Conservation (phyloP, 2,888 invertebrate species). For the Rosalia funebris region DNA sequence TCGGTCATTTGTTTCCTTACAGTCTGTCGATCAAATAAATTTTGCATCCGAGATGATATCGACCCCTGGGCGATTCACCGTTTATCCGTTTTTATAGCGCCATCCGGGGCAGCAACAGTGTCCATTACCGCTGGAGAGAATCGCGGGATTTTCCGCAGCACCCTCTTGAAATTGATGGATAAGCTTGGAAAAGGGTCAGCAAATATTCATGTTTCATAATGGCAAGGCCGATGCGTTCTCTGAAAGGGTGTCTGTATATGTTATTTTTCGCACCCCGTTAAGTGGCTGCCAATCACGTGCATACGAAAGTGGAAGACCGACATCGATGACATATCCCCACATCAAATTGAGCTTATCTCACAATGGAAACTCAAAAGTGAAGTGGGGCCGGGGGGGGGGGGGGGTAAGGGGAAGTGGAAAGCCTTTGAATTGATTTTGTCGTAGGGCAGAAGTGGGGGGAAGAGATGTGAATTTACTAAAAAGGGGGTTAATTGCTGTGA, state of each 20-base stretch:
- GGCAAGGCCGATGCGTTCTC: constrained; percentile 36
- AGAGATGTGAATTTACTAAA: not conserved
- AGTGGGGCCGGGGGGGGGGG: not conserved
- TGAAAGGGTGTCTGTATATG: constrained; percentile 38
- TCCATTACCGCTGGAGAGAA: not conserved
- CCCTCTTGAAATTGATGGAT: constrained; percentile 19
- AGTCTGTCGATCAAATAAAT: too few species aligned
- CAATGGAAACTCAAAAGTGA: constrained; percentile 8
- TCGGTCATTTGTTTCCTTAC: too few species aligned
- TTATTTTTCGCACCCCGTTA: constrained; percentile 44
- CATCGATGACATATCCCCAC: constrained; percentile 36
- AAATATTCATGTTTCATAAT: constrained; percentile 44
- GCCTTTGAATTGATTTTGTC: constrained; percentile 17
- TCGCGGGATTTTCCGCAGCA: not conserved
- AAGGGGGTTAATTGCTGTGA: not conserved
- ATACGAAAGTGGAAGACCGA: constrained; percentile 39
- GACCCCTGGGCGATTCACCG: too few species aligned
- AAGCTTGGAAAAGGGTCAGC: constrained; percentile 41
- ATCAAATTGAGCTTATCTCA: constrained; percentile 17
- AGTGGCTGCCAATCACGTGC: constrained; percentile 48
- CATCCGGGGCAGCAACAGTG: not conserved
- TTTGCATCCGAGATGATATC: too few species aligned
- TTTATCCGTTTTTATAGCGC: too few species aligned
- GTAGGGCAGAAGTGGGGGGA: not conserved
- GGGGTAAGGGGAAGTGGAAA: too few species aligned